Evolutionary conservation across 2,113 vertebrate species (phyloP), one percentile per base, ranked within the genome.

Genomic region (Syngnathus floridae): DNA sequence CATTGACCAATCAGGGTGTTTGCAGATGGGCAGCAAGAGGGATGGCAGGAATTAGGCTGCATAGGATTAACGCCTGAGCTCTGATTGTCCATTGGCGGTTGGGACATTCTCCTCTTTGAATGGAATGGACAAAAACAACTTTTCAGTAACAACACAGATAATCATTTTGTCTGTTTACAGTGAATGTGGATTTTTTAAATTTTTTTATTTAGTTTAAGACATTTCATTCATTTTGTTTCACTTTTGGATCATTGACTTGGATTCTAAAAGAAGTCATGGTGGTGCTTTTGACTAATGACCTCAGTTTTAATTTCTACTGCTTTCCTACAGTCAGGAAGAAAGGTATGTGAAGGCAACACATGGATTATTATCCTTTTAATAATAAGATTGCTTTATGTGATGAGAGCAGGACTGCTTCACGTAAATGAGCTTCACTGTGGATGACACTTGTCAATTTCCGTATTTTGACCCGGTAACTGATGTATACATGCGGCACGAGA

Each of bases 31-130:
- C 69, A 59, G 73, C 60, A 76, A 66, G 43, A 54, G 64, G 55
- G 72, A 72, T 62, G 74, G 61, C 68, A 75, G 75, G 83, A 88
- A 76, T 88, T 83, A 83, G 75, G 70, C 77, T 76, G 36, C 11
- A 43, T 55, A 74, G 81, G 88, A 90, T 90, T 88, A 90, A 52
- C 57, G 75, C 73, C 72, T 83, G 83, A 78, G 79, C 74, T 83
- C 80, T 78, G 77, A 73, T 74, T 67, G 72, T 69, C 66, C 59
- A 78, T 79, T 82, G 82, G 79, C 79, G 69, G 63, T 12, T 35
- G 61, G 58, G 68, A 46, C 65, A 43, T 65, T 72, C 65, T 64
- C 40, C 21, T 7, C 65, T 72, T 36, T 17, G 49, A 62, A n/a
- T 69, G 61, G 65, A 55, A 46, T 38, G 55, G 68, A 71, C 73